Percentiles rank a stretch among this genome's conserved stretches.
Conservation (phyloP, 30 jellyfish, hydroid and myxozoan species). For the Mastigias papua region DNA sequence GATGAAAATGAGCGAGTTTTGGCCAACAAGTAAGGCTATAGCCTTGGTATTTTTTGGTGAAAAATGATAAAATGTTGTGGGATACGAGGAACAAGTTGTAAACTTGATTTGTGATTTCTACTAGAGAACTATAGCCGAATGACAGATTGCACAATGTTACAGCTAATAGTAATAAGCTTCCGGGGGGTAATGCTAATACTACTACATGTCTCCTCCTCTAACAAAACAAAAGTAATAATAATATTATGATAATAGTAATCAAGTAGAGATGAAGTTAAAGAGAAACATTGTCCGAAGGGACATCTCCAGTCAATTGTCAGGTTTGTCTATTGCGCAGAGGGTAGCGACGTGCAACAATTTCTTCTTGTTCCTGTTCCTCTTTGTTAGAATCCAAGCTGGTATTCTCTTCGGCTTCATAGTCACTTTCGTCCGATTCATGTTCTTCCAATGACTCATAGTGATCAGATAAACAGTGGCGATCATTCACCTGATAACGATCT, state of each 20-base stretch:
- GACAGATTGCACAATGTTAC: not conserved
- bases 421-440: conserved; percentile 4
- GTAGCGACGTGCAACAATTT: not conserved
- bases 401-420: conserved; percentile 17
- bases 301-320: not conserved
- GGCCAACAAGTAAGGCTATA: no score
- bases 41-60: no score
- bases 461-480: not conserved
- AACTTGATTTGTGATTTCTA: conserved; percentile 53
- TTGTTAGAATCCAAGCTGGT: conserved; percentile 7
- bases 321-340: conserved; percentile 31
- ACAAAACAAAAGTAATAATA: not conserved
- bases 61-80: no score
- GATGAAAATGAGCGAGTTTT: no score
- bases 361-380: conserved; percentile 1
- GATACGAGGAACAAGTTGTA: conserved; percentile 28
- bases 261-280: not conserved
- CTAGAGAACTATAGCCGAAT: conserved; percentile 22
- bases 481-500: not conserved
- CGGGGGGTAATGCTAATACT: not conserved
- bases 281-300: conserved; percentile 14
- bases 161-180: not conserved
- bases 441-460: not conserved
- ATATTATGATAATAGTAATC: not conserved
- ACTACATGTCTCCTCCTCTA: conserved; percentile 9